Conservation (phyloP, 2,113 vertebrate species). For the Nettapus auritus region DNA sequence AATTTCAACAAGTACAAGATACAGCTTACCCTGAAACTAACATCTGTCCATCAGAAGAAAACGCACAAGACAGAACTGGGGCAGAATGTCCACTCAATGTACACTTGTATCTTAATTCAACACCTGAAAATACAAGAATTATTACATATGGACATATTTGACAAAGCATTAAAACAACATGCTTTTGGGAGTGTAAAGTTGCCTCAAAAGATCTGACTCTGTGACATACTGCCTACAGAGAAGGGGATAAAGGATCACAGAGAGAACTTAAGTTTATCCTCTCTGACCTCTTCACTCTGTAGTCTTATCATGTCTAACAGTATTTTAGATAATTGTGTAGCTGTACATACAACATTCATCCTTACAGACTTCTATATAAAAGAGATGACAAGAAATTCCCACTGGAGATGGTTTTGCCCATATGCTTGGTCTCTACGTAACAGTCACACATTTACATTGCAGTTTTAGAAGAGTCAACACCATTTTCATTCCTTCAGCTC, state of each 20-base stretch:
- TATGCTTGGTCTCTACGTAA: not conserved
- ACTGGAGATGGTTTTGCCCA: not conserved
- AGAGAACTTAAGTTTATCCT: not conserved
- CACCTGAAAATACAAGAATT: constrained; percentile 69
- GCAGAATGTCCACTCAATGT: constrained; percentile 81
- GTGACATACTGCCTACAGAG: not conserved
- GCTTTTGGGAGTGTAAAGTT: not conserved
- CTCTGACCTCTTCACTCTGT: not conserved
- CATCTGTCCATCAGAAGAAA: constrained; percentile 86
- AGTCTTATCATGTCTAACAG: not conserved
- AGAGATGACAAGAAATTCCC: not conserved
- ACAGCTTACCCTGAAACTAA: constrained; percentile 85
- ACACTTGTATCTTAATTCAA: constrained; percentile 77
- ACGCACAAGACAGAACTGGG: constrained; percentile 88
- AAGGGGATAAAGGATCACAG: not conserved
- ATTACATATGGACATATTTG: not conserved
- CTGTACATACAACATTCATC: not conserved
- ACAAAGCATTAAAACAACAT: not conserved
- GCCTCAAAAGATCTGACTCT: not conserved
- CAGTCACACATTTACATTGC: not conserved
- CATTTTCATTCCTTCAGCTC: not conserved
- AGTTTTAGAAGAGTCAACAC: not conserved
- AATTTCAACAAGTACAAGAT: not conserved
- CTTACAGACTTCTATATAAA: not conserved
- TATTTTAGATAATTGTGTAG: not conserved